Percentiles rank a stretch among this genome's conserved stretches.
These are phyloP conservation scores for Eupithecia exiguata DNA, from an alignment of 2,888 invertebrate species.

Conservation along the genomic window DNA sequence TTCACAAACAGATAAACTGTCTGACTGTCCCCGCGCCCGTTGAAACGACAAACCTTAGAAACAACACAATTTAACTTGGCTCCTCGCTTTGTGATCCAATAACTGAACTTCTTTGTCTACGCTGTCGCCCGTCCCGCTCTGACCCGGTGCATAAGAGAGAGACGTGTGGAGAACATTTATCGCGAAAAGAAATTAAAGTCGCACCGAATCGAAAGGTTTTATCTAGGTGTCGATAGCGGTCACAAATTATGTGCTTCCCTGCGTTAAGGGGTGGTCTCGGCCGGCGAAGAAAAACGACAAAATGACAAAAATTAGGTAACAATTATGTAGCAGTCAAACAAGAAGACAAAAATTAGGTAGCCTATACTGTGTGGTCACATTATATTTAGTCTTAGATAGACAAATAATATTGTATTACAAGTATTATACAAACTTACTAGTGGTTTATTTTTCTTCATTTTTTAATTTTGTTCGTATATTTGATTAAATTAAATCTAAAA, in stretches of 20 bases:
- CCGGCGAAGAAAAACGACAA: background rate
- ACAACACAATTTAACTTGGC: conserved; percentile 57
- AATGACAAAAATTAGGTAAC: no score
- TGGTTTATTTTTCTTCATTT: no score
- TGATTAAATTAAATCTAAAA: background rate
- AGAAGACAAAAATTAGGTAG: no score
- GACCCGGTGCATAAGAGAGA: conserved; percentile 51
- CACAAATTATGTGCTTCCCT: conserved; percentile 82
- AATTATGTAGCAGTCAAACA: no score
- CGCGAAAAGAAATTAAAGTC: conserved; percentile 81
- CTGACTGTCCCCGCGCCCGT: conserved; percentile 22
- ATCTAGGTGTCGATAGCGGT: conserved; percentile 82
- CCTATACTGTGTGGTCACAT: no score
- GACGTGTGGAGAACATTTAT: conserved; percentile 73
- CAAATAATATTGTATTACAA: no score
- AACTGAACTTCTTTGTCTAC: conserved; percentile 71
- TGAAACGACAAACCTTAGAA: conserved; percentile 43
- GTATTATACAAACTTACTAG: no score
- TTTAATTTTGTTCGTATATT: background rate
- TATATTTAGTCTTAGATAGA: no score
- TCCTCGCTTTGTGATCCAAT: conserved; percentile 56
- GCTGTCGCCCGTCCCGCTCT: conserved; percentile 54
- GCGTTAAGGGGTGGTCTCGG: conserved; percentile 51
- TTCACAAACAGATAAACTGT: conserved; percentile 39
- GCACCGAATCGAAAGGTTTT: conserved; percentile 80